Conservation (phyloP, 2,888 invertebrate species). For the Callosobruchus maculatus region DNA sequence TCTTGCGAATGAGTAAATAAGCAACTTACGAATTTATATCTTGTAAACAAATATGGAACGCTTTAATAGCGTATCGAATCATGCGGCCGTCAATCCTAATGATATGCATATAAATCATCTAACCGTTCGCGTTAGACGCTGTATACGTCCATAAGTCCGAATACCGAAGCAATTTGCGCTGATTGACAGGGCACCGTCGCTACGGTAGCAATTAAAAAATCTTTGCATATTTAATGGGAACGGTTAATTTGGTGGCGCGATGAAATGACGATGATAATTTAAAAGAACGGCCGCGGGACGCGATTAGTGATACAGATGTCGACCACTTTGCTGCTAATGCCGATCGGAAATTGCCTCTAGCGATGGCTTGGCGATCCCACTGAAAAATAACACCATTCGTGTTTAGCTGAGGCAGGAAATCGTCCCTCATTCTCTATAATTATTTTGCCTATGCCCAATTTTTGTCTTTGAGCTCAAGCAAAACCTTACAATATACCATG, state of each 20-base stretch:
- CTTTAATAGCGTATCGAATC: no score
- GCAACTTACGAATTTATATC: no score
- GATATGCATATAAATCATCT: neutral
- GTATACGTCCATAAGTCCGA: neutral
- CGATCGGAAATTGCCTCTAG: neutral
- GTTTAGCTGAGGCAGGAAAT: no score
- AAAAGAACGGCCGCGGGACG: neutral
- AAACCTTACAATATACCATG: no score
- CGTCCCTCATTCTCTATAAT: no score
- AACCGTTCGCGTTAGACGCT: neutral
- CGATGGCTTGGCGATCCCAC: neutral
- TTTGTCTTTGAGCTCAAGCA: no score
- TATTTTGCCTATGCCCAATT: no score
- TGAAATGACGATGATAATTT: constrained; percentile 10
- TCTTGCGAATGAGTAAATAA: no score
- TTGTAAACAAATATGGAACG: no score
- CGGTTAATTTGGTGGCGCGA: constrained; percentile 6
- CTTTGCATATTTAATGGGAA: constrained; percentile 4
- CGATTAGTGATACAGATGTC: neutral
- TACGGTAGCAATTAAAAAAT: constrained; percentile 3
- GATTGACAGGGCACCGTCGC: neutral
- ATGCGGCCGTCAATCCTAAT: no score
- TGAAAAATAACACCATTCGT: no score
- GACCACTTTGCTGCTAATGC: neutral
- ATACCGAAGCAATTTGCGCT: neutral